Evolutionary conservation across 1,140 invertebrate species (phyloP).

Genomic region (Wiebesia pumilae): DNA sequence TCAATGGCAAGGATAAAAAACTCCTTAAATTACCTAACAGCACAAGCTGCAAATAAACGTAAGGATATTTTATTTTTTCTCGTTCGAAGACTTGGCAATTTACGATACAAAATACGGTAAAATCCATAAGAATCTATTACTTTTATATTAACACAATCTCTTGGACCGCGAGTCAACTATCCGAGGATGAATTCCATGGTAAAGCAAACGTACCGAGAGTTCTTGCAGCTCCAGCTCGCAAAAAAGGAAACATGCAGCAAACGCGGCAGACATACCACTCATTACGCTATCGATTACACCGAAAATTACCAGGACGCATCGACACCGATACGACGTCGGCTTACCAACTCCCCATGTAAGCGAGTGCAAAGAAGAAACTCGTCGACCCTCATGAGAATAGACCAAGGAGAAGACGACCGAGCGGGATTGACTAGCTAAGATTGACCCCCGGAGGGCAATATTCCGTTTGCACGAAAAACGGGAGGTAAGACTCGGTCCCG

Average conservation of each 20-base stretch:
- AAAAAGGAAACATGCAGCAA: neutral
- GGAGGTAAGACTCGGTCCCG: neutral
- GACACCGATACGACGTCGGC: neutral
- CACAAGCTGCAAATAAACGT: no score
- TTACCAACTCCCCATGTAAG: no score
- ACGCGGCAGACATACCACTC: neutral
- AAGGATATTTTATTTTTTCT: neutral
- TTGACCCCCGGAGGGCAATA: neutral
- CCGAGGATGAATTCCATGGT: neutral
- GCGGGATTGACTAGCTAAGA: no score
- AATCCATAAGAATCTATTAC: neutral
- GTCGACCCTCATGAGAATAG: no score
- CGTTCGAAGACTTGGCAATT: no score
- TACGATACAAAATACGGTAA: neutral
- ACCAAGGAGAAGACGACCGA: no score
- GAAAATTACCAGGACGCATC: slow-evolving; percentile 43
- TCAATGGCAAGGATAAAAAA: no score
- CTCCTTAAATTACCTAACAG: no score
- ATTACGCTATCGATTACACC: slow-evolving; percentile 30
- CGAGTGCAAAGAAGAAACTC: no score
- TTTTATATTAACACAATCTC: neutral
- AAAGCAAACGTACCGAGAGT: neutral
- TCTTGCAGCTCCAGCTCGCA: neutral
- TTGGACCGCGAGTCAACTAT: neutral
- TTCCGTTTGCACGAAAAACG: neutral